Base-by-base conservation (phyloP, 1,140 invertebrate species). In the fruit fly (Drosophila melanogaster) region DNA sequence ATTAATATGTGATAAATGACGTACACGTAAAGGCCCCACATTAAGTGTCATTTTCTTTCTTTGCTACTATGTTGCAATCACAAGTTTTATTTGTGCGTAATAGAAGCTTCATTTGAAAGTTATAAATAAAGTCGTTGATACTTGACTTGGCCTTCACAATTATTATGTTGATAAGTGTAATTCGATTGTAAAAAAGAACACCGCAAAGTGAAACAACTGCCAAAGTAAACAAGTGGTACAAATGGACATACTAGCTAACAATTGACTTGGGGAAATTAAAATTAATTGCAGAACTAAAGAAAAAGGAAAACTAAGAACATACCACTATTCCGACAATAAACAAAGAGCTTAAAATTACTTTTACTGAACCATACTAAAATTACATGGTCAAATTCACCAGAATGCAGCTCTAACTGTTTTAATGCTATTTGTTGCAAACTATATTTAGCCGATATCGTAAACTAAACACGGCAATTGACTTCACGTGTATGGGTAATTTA, bases 351-450 rank as follows among this genome's bases (percentile, higher is more conserved):
- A 19, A 3, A 50, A 26, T 51, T 26, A 4, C 19, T n/a, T 26
- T 24, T n/a, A 11, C 30, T 19, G 11, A 49, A 59, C 22, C 41
- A 54, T 14, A 41, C 19, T 2, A 22, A 2, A 22, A 22, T 22
- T 2, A 3, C 19, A 22, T 22, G 19, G 2, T 22, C 19, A 22
- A 22, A 22, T 22, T 22, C 19, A 22, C 19, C 19, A 22, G 19
- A 26, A 14, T 19, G 1, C 11, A 24, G 17, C 11, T 40, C 26
- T 12, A 33, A 30, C 44, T 26, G 22, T 49, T 19, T 47, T 46
- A 38, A 53, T 54, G 64, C 44, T 83, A 79, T 79, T 78, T 70
- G 77, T 83, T 70, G 58, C 55, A 77, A 60, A 64, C 41, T 26
- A 56, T 14, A 41, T 50, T n/a, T 35, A 64, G 17, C 11, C 19